Percentiles rank a stretch among this genome's conserved stretches.
phyloP scores from a whole-genome alignment of 2,113 vertebrate species.

The Epinephelus lanceolatus region DNA sequence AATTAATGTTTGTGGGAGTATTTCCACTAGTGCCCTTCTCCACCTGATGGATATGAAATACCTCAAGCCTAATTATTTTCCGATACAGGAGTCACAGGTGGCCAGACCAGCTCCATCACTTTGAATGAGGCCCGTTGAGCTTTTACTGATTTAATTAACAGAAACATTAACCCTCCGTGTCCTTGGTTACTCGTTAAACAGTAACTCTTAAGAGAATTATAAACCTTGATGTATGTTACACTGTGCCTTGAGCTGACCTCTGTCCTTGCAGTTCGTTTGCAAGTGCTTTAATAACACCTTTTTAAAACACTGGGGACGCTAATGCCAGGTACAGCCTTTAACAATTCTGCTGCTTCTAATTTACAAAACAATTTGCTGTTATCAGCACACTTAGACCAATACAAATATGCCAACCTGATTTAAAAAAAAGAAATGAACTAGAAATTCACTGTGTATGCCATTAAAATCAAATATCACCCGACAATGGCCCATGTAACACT shows the following conservation, averaged over 20 bases:
- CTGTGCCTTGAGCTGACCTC: neutral
- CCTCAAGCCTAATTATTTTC: constrained; percentile 13
- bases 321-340: neutral
- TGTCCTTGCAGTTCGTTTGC: neutral
- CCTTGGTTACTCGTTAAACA: constrained; percentile 32
- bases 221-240: neutral
- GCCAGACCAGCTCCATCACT: constrained; percentile 18
- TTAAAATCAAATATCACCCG: neutral
- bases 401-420: neutral
- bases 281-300: neutral
- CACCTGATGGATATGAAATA: constrained; percentile 8
- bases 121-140: constrained; percentile 10
- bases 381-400: neutral
- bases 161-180: constrained; percentile 29
- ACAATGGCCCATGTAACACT: neutral
- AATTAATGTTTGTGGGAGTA: neutral
- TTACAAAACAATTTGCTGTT: neutral
- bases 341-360: neutral
- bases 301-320: neutral
- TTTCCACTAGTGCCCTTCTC: constrained; percentile 10
- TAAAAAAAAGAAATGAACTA: neutral
- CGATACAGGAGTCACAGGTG: constrained; percentile 27
- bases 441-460: neutral
- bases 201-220: neutral
- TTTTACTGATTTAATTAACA: constrained; percentile 40